These are phyloP conservation scores for Cacatua alba DNA, from an alignment of 2,113 vertebrate genomes.

Conservation along the genomic window DNA sequence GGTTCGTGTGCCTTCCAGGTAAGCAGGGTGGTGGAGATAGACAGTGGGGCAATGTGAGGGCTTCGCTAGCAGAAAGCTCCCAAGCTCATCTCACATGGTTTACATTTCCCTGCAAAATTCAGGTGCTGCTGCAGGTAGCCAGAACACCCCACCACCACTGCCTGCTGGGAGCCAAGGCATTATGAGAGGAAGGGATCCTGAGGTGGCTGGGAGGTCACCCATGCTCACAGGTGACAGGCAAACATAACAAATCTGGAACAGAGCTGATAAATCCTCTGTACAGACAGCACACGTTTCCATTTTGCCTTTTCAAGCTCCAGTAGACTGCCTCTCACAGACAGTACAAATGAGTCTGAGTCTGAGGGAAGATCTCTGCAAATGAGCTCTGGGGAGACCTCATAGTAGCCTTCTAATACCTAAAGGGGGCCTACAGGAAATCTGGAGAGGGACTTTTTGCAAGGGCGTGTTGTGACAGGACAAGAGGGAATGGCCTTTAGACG, in stretches of 20 bases:
- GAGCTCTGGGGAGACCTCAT: not conserved
- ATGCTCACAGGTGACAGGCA: not conserved
- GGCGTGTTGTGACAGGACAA: not conserved
- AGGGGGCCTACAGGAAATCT: not conserved
- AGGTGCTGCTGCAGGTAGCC: not conserved
- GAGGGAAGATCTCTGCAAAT: not conserved
- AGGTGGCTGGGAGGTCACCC: not conserved
- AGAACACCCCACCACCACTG: not conserved
- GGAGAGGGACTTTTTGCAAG: not conserved
- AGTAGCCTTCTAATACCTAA: not conserved
- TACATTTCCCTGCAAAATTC: not conserved
- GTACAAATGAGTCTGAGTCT: not conserved
- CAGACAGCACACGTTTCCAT: not conserved
- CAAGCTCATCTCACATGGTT: not conserved
- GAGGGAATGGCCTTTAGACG: not conserved
- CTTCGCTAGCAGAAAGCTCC: not conserved
- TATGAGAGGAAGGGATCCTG: rapidly evolving
- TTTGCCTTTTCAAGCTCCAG: not conserved
- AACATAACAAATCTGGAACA: not conserved
- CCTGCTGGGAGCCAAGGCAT: not conserved
- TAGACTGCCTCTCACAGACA: not conserved
- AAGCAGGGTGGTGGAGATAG: not conserved
- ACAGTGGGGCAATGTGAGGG: not conserved
- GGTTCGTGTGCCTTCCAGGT: not conserved
- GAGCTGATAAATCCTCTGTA: not conserved